A percentile compares a stretch with the other conserved stretches of the same genome.
phyloP scores from a whole-genome alignment of 2,888 invertebrate genomes.

The Drosophila putrida region DNA sequence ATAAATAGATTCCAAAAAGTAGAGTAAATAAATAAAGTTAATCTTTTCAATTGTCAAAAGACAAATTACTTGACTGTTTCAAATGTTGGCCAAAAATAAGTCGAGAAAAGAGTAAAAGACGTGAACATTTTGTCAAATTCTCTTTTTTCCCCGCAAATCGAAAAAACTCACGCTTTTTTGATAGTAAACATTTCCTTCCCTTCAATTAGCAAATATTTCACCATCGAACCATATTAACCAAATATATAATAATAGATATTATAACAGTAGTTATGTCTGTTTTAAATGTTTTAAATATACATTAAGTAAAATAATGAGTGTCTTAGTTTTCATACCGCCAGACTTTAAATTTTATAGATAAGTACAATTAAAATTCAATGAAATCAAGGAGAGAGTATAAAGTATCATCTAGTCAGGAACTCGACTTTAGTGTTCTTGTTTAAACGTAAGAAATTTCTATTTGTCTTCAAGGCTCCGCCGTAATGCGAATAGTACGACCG shows the following conservation, averaged over 20 bases:
- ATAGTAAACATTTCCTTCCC: no score
- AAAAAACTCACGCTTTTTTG: no score
- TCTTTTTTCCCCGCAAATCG: no score
- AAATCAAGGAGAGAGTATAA: neutral
- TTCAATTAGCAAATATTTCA: no score
- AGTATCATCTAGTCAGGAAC: neutral
- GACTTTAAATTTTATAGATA: no score
- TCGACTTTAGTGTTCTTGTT: neutral
- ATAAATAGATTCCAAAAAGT: neutral
- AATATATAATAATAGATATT: no score
- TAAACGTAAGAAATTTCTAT: neutral
- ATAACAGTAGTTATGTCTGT: no score
- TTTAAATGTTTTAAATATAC: no score
- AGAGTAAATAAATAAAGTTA: neutral
- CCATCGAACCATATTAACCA: no score
- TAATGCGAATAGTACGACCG: slow-evolving; percentile 7
- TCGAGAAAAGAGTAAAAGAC: neutral
- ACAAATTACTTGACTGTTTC: neutral
- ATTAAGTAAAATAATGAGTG: no score
- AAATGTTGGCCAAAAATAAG: neutral
- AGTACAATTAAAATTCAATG: neutral
- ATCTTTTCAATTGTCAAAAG: neutral
- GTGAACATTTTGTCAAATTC: no score
- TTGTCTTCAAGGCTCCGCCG: slow-evolving; percentile 30
- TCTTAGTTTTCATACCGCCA: no score